phyloP scores from a whole-genome alignment of 2,113 vertebrate species.

The Dicentrarchus labrax region DNA sequence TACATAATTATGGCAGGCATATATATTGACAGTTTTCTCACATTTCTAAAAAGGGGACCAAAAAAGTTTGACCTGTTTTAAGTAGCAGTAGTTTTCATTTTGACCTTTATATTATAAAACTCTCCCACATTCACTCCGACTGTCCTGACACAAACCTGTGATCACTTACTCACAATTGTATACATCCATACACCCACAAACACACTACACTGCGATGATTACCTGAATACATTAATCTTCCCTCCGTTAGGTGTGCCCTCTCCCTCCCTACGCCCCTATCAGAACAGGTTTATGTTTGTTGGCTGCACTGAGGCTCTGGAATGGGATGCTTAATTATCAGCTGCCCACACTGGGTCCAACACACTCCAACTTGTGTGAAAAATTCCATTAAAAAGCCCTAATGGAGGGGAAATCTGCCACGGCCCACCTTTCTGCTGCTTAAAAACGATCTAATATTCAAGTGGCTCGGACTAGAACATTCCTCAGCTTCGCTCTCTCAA shows the following conservation, averaged over 20 bases:
- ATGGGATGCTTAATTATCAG: conserved; percentile 19
- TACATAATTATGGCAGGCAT: neutral
- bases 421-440: neutral
- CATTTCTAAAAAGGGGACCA: neutral
- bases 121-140: neutral
- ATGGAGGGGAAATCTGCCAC: neutral
- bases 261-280: neutral
- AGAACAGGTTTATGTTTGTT: conserved; percentile 1
- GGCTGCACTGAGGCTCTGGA: neutral
- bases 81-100: neutral
- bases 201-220: neutral
- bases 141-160: neutral
- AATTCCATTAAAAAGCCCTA: conserved; percentile 6
- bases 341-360: neutral
- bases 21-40: neutral
- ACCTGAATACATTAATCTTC: conserved; percentile 12
- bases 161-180: neutral
- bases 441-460: conserved; percentile 36
- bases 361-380: neutral
- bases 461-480: neutral
- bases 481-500: conserved; percentile 21
- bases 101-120: neutral
- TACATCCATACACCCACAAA: conserved; percentile 6
- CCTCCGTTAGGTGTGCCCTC: neutral
- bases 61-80: neutral